Evolutionary conservation across 2,113 vertebrate genomes (phyloP).

Genomic region (Raja brachyura): DNA sequence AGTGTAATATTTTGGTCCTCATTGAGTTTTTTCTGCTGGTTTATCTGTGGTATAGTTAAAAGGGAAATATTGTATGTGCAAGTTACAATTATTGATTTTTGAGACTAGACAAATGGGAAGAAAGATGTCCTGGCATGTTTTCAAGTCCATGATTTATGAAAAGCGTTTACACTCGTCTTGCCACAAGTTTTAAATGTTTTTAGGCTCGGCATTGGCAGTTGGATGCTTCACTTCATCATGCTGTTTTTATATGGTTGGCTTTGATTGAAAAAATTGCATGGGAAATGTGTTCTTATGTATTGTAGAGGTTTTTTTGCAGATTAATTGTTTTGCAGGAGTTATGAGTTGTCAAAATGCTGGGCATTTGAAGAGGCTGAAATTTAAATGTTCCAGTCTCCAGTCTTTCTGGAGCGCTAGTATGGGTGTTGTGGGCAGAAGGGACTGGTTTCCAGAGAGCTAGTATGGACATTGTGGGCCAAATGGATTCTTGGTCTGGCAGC

Average conservation of each 20-base stretch:
- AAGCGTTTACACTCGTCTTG: conserved; percentile 53
- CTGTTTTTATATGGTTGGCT: conserved; percentile 42
- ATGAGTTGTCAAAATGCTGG: not conserved
- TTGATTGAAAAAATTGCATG: conserved; percentile 37
- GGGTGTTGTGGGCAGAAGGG: too few species aligned
- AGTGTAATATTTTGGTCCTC: not conserved
- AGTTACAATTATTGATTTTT: not conserved
- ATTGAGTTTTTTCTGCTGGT: not conserved
- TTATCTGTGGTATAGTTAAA: not conserved
- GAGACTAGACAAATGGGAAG: not conserved
- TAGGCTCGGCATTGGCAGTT: conserved; percentile 43
- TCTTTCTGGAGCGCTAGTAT: too few species aligned
- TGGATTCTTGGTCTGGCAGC: too few species aligned
- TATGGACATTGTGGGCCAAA: too few species aligned
- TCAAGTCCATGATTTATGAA: conserved; percentile 15
- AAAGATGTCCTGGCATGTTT: not conserved
- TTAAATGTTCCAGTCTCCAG: not conserved
- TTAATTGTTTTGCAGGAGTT: not conserved
- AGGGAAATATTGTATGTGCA: not conserved
- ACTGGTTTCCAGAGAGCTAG: too few species aligned
- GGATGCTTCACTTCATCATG: conserved; percentile 43
- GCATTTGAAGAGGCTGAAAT: not conserved
- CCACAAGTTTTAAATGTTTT: conserved; percentile 46
- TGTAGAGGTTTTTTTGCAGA: not conserved
- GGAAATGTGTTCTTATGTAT: not conserved